Evolutionary conservation across 2,113 vertebrate species (phyloP).

Genomic region (Coracopsis vasa): DNA sequence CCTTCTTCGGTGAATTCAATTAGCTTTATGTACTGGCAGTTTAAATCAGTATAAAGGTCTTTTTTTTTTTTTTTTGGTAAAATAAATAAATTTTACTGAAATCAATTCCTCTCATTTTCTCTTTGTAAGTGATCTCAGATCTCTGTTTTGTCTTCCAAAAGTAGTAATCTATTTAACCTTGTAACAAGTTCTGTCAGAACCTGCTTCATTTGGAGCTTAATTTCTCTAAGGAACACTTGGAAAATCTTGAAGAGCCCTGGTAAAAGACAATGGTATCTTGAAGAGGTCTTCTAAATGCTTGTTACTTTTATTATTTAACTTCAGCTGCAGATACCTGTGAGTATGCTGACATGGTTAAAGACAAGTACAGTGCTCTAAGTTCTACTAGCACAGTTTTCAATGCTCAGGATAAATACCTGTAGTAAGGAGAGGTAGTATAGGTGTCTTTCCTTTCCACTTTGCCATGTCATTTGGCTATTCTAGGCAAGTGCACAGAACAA

Average conservation of each 20-base stretch:
- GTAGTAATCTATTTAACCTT: neutral
- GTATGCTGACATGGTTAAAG: neutral
- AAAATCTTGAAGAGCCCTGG: neutral
- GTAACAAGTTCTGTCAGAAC: neutral
- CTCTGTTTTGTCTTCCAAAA: neutral
- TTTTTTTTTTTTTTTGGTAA: neutral
- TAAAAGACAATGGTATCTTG: neutral
- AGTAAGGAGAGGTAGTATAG: neutral
- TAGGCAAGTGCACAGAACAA: neutral
- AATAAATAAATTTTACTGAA: neutral
- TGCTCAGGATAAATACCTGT: neutral
- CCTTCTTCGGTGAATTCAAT: neutral
- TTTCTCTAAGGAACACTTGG: neutral
- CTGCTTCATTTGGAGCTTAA: neutral
- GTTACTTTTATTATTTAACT: neutral
- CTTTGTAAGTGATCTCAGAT: neutral
- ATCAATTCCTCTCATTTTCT: neutral
- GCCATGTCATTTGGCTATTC: neutral
- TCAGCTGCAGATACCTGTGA: neutral
- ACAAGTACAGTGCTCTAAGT: neutral
- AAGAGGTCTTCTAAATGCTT: neutral
- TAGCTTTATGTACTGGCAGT: neutral
- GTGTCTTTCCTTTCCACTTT: neutral
- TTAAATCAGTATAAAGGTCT: neutral
- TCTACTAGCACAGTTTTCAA: neutral